A percentile compares a stretch with the other conserved stretches of the same genome.
Evolutionary conservation across 2,888 invertebrate genomes (phyloP).

Genomic region (Tupiocoris notatus): DNA sequence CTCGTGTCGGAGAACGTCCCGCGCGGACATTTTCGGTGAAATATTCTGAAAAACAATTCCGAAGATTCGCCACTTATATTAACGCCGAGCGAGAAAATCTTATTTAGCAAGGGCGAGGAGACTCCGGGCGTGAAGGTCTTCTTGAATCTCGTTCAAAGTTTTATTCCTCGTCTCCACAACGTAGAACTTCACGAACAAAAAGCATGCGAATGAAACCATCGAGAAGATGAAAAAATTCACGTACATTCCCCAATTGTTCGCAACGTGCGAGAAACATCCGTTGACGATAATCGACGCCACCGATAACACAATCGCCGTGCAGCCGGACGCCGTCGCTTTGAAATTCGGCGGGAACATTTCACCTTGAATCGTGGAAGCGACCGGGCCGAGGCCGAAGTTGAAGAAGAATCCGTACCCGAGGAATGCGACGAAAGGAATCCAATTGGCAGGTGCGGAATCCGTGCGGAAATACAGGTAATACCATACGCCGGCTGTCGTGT

Average conservation of each 20-base stretch:
- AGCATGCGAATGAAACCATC: slow-evolving; percentile 58
- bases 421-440: slow-evolving; percentile 38
- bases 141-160: slow-evolving; percentile 67
- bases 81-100: too few species aligned
- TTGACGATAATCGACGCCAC: slow-evolving; percentile 61
- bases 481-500: slow-evolving; percentile 37
- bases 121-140: slow-evolving; percentile 56
- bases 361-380: slow-evolving; percentile 64
- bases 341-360: slow-evolving; percentile 66
- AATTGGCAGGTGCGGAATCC: neutral
- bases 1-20: too few species aligned
- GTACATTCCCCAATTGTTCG: slow-evolving; percentile 63
- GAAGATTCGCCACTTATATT: too few species aligned
- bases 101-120: too few species aligned
- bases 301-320: slow-evolving; percentile 61
- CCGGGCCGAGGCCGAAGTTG: slow-evolving; percentile 61
- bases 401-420: slow-evolving; percentile 55
- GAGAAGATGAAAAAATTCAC: slow-evolving; percentile 65
- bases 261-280: slow-evolving; percentile 60
- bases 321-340: slow-evolving; percentile 62
- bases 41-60: too few species aligned
- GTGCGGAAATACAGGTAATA: slow-evolving; percentile 26
- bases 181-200: slow-evolving; percentile 59
- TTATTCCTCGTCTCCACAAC: slow-evolving; percentile 70
- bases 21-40: too few species aligned